phyloP scores from a whole-genome alignment of 2,797 vertebrate genomes.

The Dendrocincla fuliginosa region DNA sequence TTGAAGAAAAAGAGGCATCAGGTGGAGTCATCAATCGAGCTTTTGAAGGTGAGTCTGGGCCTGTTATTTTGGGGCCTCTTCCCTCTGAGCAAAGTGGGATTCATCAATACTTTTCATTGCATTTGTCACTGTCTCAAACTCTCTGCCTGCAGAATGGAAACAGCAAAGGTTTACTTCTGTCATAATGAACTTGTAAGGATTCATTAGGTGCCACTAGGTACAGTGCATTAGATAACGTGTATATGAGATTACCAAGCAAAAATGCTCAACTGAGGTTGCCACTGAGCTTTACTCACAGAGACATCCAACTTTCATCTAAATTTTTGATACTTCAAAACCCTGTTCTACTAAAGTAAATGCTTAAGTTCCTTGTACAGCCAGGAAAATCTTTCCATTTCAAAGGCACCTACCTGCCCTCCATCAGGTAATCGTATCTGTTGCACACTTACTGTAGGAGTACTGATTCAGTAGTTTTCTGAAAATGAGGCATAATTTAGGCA shows the following conservation, averaged over 20 bases:
- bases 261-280: neutral
- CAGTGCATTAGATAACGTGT: neutral
- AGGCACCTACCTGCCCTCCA: neutral
- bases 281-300: neutral
- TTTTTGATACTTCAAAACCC: neutral
- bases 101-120: neutral
- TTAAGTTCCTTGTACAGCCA: neutral
- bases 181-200: neutral
- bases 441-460: neutral
- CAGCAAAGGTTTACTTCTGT: neutral
- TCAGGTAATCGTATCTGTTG: neutral
- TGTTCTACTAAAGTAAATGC: fast-evolving
- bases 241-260: neutral
- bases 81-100: neutral
- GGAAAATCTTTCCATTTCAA: neutral
- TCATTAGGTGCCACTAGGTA: neutral
- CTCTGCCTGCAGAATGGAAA: neutral
- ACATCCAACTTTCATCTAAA: neutral
- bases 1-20: neutral
- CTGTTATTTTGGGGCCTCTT: neutral
- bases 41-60: constrained; percentile 70
- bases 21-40: constrained; percentile 64
- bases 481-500: neutral
- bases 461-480: neutral
- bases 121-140: neutral